These are phyloP conservation scores for Lucifuga dentata DNA, from an alignment of 2,113 vertebrate genomes.

Conservation along the genomic window DNA sequence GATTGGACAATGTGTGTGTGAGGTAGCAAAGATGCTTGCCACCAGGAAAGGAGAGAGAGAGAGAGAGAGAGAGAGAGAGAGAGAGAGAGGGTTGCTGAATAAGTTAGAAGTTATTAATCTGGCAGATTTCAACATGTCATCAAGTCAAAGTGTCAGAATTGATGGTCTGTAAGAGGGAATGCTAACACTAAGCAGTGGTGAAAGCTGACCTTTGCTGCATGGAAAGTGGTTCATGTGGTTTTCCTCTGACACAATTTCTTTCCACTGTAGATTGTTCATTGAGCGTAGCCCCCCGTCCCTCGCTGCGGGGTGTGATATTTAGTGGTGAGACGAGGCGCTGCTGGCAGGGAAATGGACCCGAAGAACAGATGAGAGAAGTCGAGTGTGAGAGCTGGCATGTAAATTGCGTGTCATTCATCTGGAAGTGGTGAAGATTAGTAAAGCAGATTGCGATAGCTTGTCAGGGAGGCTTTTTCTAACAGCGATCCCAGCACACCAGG, in stretches of 20 bases:
- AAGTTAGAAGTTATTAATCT: slow-evolving; percentile 28
- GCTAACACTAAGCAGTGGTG: slow-evolving; percentile 7
- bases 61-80: background rate
- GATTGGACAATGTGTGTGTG: background rate
- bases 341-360: slow-evolving; percentile 9
- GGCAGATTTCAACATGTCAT: slow-evolving; percentile 33
- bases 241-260: slow-evolving; percentile 22
- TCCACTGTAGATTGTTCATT: slow-evolving; percentile 7
- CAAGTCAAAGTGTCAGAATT: background rate
- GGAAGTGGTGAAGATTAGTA: background rate
- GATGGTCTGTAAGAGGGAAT: slow-evolving; percentile 16
- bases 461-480: slow-evolving; percentile 21
- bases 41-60: background rate
- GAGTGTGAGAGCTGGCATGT: slow-evolving; percentile 9
- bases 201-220: slow-evolving; percentile 44
- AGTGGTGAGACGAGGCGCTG: slow-evolving; percentile 13
- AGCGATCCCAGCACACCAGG: background rate
- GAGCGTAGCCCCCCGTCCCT: slow-evolving; percentile 4
- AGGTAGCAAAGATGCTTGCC: background rate
- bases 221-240: slow-evolving; percentile 7
- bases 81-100: slow-evolving; percentile 3
- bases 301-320: slow-evolving; percentile 29
- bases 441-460: slow-evolving; percentile 3
- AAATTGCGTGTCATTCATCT: slow-evolving; percentile 16
- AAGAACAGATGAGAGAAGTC: slow-evolving; percentile 21